phyloP scores from a whole-genome alignment of 1,140 invertebrate species.

The Palaemon carinicauda region DNA sequence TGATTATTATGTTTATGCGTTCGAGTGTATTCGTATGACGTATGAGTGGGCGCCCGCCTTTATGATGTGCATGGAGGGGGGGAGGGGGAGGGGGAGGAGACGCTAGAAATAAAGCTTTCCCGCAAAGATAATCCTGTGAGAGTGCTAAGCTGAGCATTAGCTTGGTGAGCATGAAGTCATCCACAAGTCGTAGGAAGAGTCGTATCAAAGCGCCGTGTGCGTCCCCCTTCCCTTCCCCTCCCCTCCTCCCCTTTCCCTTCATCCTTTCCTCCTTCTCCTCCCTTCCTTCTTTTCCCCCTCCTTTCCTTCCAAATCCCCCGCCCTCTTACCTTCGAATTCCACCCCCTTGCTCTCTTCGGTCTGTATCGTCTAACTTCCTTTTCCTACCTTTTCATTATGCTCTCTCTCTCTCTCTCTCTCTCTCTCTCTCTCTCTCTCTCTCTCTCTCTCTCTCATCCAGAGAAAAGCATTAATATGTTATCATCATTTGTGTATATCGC shows the following conservation, averaged over 20 bases:
- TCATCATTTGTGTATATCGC: too few relatives aligned
- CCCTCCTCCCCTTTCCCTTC: background rate
- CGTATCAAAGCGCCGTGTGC: background rate
- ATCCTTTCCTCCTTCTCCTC: background rate
- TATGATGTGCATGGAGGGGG: background rate
- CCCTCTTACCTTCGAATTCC: background rate
- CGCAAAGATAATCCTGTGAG: conserved; percentile 22
- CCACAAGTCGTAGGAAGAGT: background rate
- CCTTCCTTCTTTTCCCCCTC: background rate
- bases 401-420: conserved; percentile 32
- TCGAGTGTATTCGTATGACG: too few relatives aligned
- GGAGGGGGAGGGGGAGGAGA: background rate
- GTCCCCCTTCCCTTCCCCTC: background rate
- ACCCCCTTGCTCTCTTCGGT: too few relatives aligned
- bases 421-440: conserved; percentile 19
- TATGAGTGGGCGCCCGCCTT: background rate
- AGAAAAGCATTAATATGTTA: background rate
- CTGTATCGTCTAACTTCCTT: too few relatives aligned
- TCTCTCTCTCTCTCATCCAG: background rate
- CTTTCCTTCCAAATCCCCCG: background rate
- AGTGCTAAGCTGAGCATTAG: conserved; percentile 26
- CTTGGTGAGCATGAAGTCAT: conserved; percentile 15
- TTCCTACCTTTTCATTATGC: background rate
- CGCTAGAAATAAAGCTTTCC: background rate
- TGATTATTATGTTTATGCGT: too few relatives aligned